phyloP scores from a whole-genome alignment of 1,140 invertebrate genomes.

The Diprion similis region DNA sequence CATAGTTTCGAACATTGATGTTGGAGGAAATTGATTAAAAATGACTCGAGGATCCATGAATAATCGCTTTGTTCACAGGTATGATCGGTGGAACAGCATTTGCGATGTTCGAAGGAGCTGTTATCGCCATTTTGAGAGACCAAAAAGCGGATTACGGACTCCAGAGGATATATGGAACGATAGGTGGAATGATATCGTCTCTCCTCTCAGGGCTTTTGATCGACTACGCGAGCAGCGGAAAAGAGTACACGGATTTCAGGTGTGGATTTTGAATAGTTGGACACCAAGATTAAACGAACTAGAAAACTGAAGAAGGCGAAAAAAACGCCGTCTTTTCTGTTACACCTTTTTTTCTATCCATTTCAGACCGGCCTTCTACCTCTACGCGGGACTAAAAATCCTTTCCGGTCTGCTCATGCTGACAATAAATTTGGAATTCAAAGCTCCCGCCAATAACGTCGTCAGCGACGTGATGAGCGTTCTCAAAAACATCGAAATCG shows the following conservation, averaged over 20 bases:
- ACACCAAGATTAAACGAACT: neutral
- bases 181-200: constrained; percentile 82
- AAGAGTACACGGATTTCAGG: constrained; percentile 77
- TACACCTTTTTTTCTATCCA: constrained; percentile 30
- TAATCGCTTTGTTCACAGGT: constrained; percentile 35
- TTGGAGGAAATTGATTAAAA: neutral
- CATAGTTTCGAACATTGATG: neutral
- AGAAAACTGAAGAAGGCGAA: neutral
- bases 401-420: constrained; percentile 73
- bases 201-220: constrained; percentile 79
- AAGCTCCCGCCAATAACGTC: constrained; percentile 75
- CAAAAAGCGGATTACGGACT: constrained; percentile 82
- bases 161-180: constrained; percentile 79
- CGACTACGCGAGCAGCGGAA: constrained; percentile 68
- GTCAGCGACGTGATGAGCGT: constrained; percentile 74
- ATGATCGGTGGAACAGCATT: constrained; percentile 77
- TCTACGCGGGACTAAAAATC: constrained; percentile 77
- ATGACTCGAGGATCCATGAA: neutral
- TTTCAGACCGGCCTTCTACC: constrained; percentile 80
- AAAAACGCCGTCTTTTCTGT: neutral
- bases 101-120: constrained; percentile 84
- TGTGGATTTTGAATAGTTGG: constrained; percentile 39
- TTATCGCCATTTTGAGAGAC: constrained; percentile 78
- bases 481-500: constrained; percentile 76
- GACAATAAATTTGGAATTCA: constrained; percentile 79